Evolutionary conservation across 2,888 invertebrate genomes (phyloP), one percentile per base, ranked within the genome.

Genomic region (Phymatocera aterrima): DNA sequence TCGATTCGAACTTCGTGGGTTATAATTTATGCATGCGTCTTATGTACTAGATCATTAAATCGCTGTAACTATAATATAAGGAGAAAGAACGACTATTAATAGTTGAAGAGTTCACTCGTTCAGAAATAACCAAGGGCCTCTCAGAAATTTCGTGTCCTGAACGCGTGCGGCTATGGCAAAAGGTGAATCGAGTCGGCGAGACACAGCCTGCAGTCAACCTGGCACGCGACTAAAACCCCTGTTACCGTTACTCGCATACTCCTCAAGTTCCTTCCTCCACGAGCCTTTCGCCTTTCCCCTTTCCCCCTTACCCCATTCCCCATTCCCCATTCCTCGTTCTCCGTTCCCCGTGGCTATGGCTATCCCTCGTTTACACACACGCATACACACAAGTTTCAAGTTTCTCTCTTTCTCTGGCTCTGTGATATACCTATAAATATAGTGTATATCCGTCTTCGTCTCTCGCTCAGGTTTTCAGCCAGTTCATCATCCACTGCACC

Each of bases 281-380:
- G 43, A 15, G 15, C 5, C 54, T 18, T 15, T 18, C 18, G n/a
- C 54, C 51, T 5, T 54, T 54, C 51, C 51, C 68, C 34, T 64
- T 74, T 43, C 40, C 54, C 79, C 74, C n/a, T n/a, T n/a, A n/a
- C n/a, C n/a, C 77, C 74, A 79, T 46, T 77, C 70, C 60, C 43
- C 77, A 24, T 80, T 77, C 78, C 78, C 40, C 8, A 8, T 40
- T 5, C 40, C 40, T 40, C 75, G 77, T 61, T 79, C 43, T 74
- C 64, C 75, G 24, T 40, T 37, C n/a, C 43, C 46, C 51, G 57
- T 46, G 8, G 24, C 28, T 79, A 40, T 77, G 78, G 77, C 79
- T 75, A 75, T 77, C 60, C 64, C 48, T 48, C 57, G 46, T 34
- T 43, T 60, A 74, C 74, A 57, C 43, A 64, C 64, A 15, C 46